Evolutionary conservation across 2,113 vertebrate genomes (phyloP).

Genomic region (Motacilla alba): DNA sequence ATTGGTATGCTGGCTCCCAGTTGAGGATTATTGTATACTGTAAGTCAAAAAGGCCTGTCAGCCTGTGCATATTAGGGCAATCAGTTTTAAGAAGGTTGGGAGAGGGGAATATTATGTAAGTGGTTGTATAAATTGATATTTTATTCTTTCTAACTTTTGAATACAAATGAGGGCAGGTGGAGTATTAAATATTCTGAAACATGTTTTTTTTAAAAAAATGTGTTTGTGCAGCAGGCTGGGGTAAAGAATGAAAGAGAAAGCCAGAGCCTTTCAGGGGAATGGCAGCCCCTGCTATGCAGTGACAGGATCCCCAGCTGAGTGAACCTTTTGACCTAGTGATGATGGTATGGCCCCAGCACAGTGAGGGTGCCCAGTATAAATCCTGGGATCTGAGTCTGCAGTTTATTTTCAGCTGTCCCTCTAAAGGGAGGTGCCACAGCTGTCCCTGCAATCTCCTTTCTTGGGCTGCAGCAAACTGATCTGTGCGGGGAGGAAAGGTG

Average conservation of each 20-base stretch:
- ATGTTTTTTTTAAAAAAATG: rapidly evolving
- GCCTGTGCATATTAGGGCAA: not conserved
- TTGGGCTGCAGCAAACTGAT: slow-evolving; percentile 42
- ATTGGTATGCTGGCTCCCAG: not conserved
- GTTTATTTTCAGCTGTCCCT: slow-evolving; percentile 58
- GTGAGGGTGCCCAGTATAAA: slow-evolving; percentile 11
- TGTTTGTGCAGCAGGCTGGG: not conserved
- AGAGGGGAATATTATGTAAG: not conserved
- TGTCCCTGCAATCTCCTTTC: slow-evolving; percentile 50
- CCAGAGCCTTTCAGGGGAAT: not conserved
- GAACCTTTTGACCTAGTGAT: not conserved
- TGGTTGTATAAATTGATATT: not conserved
- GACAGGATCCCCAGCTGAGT: not conserved
- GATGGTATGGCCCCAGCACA: not conserved
- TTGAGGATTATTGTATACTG: not conserved
- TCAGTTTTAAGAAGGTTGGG: not conserved
- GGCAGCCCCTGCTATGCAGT: not conserved
- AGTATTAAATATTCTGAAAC: not conserved
- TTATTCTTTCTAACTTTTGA: not conserved
- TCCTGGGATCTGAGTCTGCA: slow-evolving; percentile 21
- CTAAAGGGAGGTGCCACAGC: slow-evolving; percentile 31
- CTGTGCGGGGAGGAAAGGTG: not conserved
- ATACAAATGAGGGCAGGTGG: not conserved
- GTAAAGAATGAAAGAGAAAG: not conserved
- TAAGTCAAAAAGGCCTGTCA: not conserved